Percentiles rank a stretch among this genome's conserved stretches.
Evolutionary conservation across 1,140 invertebrate genomes (phyloP).

Genomic region (Stegodyphus mimosarum): DNA sequence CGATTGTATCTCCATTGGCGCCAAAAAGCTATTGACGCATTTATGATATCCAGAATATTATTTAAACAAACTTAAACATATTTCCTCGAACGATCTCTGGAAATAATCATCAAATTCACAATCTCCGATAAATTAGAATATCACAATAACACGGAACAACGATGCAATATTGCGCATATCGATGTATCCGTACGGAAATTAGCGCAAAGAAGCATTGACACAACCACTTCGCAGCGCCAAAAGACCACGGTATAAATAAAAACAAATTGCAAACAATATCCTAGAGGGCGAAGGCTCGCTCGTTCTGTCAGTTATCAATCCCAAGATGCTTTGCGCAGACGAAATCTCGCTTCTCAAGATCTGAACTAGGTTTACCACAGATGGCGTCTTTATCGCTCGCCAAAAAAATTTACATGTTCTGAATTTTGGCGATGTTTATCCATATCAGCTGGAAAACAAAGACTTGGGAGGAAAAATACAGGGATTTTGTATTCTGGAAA

Average conservation of each 20-base stretch:
- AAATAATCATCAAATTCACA: neutral
- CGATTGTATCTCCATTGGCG: slow-evolving; percentile 38
- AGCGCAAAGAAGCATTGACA: slow-evolving; percentile 51
- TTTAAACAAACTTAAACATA: slow-evolving; percentile 18
- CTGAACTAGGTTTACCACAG: neutral
- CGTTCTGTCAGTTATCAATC: slow-evolving; percentile 61
- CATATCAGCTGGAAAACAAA: neutral
- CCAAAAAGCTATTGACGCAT: slow-evolving; percentile 35
- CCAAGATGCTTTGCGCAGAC: slow-evolving; percentile 61
- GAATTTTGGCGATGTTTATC: neutral
- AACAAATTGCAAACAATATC: slow-evolving; percentile 61
- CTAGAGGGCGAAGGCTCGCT: slow-evolving; percentile 42
- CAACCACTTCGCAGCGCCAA: slow-evolving; percentile 52
- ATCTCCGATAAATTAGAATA: slow-evolving; percentile 17
- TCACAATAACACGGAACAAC: slow-evolving; percentile 18
- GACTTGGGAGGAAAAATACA: neutral
- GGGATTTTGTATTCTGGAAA: neutral
- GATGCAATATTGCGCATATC: slow-evolving; percentile 28
- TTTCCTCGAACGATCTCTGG: neutral
- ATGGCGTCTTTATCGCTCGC: slow-evolving; percentile 44
- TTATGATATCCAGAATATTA: slow-evolving; percentile 33
- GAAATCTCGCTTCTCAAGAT: slow-evolving; percentile 55
- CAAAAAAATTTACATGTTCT: neutral
- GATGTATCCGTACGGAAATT: slow-evolving; percentile 27
- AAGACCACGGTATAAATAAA: slow-evolving; percentile 56